A percentile compares a stretch with the other conserved stretches of the same genome.
Evolutionary conservation across 1,140 invertebrate genomes (phyloP).

Genomic region (Phymastichus coffea): DNA sequence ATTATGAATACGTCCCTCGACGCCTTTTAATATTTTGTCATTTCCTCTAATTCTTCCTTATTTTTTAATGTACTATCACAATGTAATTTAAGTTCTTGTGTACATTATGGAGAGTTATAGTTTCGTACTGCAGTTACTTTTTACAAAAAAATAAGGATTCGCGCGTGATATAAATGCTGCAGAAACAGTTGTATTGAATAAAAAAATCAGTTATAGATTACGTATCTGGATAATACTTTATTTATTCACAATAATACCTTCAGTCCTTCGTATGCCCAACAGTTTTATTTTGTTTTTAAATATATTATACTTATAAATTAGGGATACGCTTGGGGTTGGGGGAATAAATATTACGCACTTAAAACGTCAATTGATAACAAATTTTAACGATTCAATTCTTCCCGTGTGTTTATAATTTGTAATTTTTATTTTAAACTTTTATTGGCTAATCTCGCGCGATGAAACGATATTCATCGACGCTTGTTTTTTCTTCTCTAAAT

Average conservation of each 20-base stretch:
- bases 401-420: slow-evolving; percentile 20
- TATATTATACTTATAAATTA: slow-evolving; percentile 37
- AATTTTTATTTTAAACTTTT: slow-evolving; percentile 25
- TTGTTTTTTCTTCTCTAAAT: slow-evolving; percentile 5
- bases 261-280: slow-evolving; percentile 20
- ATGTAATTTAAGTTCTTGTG: no score
- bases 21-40: no score
- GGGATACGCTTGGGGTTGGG: no score
- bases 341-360: slow-evolving; percentile 39
- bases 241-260: slow-evolving; percentile 39
- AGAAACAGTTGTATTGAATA: no score
- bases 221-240: slow-evolving; percentile 39
- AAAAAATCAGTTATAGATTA: slow-evolving; percentile 31
- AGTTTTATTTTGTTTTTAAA: slow-evolving; percentile 45
- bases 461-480: slow-evolving; percentile 8
- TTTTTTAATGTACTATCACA: no score
- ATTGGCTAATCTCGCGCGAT: slow-evolving; percentile 20
- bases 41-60: no score
- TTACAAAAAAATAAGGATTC: no score
- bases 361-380: slow-evolving; percentile 40
- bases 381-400: slow-evolving; percentile 27
- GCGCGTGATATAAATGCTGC: no score
- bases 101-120: no score
- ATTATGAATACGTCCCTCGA: slow-evolving; percentile 52
- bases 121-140: no score